These are phyloP conservation scores for Raphicerus campestris DNA, from an alignment of 2,113 vertebrate species.

Conservation along the genomic window DNA sequence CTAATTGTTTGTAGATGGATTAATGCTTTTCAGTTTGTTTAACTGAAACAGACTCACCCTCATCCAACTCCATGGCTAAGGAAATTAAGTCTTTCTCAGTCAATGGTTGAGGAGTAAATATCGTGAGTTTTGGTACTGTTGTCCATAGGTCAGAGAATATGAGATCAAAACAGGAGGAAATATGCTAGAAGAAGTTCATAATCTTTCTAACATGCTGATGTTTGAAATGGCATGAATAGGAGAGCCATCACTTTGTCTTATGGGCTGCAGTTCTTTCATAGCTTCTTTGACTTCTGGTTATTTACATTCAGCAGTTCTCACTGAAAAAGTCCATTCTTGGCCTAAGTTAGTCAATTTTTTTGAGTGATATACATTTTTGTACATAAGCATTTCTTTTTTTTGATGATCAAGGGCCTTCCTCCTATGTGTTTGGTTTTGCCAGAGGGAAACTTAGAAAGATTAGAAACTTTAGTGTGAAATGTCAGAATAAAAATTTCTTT, in stretches of 20 bases:
- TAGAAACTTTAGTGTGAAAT: neutral
- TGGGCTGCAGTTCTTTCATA: neutral
- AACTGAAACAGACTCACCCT: neutral
- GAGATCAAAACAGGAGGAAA: neutral
- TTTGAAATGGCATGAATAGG: neutral
- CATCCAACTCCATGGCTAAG: neutral
- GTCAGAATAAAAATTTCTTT: conserved; percentile 6
- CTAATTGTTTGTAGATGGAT: neutral
- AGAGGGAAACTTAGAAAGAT: neutral
- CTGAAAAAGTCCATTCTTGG: neutral
- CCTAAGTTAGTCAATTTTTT: neutral
- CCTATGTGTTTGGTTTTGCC: neutral
- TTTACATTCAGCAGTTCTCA: neutral
- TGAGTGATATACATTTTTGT: neutral
- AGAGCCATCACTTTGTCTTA: neutral
- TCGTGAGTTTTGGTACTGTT: neutral
- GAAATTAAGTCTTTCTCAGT: neutral
- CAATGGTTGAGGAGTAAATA: neutral
- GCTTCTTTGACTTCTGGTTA: neutral
- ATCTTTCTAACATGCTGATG: neutral
- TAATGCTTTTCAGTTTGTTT: neutral
- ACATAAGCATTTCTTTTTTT: neutral
- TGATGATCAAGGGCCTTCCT: neutral
- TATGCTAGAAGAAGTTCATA: neutral
- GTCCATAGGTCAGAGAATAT: neutral